Evolutionary conservation across 2,888 invertebrate species (phyloP), one percentile per base, ranked within the genome.

Genomic region (Elgonia sp.): DNA sequence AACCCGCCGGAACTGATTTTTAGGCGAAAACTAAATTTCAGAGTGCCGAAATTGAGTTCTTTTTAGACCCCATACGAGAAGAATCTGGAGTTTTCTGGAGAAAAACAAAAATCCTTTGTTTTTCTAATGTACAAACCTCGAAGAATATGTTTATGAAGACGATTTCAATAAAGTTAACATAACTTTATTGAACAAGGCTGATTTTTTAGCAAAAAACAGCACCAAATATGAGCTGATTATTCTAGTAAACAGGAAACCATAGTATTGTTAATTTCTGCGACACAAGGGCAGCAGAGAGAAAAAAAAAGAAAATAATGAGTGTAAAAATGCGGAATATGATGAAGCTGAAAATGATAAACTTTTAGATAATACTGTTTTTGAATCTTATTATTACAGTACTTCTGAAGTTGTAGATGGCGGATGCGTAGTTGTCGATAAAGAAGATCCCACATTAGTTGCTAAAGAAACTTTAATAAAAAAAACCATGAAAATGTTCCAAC

Each of bases 21-120:
- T n/a, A n/a, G n/a, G n/a, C n/a, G n/a, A n/a, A n/a, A 0, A 97
- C 98, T 87, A 97, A 98, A 92, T 96, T 99, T 83, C 96, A 98
- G 80, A 95, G 95, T 14, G 96, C 96, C 73, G 99, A 99, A 94
- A 96, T 96, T 90, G 97, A 97, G 86, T 95, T 96, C 4, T 99
- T 99, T 93, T 95, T 99, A 0, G 89, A 99, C 99, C 0, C 99
- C 99, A 0, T 99, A 98, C 95, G 99, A 99, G 93, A 97, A 98
- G 93, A 99, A 99, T 95, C 94, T 99, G 21, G 99, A 99, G 94
- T 98, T 99, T 92, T 99, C 98, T 99, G 89, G 97, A 99, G 16
- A 99, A 99, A 96, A 99, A 98, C 0, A 96, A 99, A 90, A 99
- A 99, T 95, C 99, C 99, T 0, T 95, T 99, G 67, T 95, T 99